phyloP scores from a whole-genome alignment of 2,797 vertebrate species.

The Periophthalmus magnuspinnatus region DNA sequence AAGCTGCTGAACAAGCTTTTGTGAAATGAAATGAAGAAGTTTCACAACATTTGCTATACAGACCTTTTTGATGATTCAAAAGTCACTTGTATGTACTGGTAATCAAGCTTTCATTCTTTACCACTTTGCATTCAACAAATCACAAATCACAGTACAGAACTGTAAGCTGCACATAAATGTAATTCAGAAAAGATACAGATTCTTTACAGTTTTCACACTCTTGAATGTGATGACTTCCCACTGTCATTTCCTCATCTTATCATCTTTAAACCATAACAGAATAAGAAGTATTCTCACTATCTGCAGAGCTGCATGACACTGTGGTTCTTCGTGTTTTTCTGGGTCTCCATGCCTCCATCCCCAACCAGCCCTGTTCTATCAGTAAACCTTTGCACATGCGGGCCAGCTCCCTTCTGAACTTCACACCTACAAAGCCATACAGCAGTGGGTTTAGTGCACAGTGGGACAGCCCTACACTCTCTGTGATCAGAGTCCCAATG shows the following conservation, averaged over 20 bases:
- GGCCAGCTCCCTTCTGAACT: conserved; percentile 80
- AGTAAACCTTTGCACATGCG: conserved; percentile 72
- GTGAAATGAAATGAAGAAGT: conserved; percentile 31
- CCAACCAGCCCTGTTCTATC: conserved; percentile 44
- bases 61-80: background rate
- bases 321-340: conserved; percentile 44
- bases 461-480: conserved; percentile 79
- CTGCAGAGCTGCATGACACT: conserved; percentile 67
- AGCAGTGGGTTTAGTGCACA: conserved; percentile 85
- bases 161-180: background rate
- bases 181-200: background rate
- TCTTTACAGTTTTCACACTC: background rate
- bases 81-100: background rate
- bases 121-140: background rate
- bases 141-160: background rate
- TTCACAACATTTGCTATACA: conserved; percentile 35
- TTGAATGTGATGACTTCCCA: background rate
- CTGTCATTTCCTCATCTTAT: background rate
- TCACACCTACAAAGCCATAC: conserved; percentile 83
- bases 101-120: background rate
- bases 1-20: conserved; percentile 44
- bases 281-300: conserved; percentile 77
- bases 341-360: conserved; percentile 48
- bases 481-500: conserved; percentile 72
- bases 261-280: conserved; percentile 71